Evolutionary conservation across 2,797 vertebrate species (phyloP), one percentile per base, ranked within the genome.

Genomic region (Schizopygopsis malacanthus): DNA sequence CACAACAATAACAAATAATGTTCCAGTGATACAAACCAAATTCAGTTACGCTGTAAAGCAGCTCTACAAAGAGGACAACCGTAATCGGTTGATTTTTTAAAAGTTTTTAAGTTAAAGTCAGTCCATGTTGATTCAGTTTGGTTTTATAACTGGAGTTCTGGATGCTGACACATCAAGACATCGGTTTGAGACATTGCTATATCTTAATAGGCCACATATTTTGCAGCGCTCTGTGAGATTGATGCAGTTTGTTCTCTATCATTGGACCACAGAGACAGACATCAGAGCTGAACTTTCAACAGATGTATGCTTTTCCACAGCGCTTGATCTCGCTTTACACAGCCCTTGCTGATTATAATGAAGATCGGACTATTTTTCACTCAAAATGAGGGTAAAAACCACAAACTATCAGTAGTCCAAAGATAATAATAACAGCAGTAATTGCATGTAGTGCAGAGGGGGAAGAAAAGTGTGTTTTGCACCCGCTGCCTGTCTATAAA

Each of bases 401-500:
- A 16, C 28, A 22, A 67, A 71, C 69, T 25, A 80, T 84, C 69
- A 80, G 69, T 45, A 84, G 47, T 75, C 56, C 79, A 67, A 80
- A 87, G 76, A 54, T 28, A 79, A 88, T 82, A 86, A 81, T 73
- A 82, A 72, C 69, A 82, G 67, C 67, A 22, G 93, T 95, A 91
- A 95, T 95, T 95, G 92, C 85, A 91, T 90, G 85, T 89, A 88
- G 90, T 13, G 65, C 89, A 92, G 92, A 87, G 87, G 54, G 84
- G 85, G 87, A 39, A 50, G 90, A 90, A 90, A 92, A 92, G 91
- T 88, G 90, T 79, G 88, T 92, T 93, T 92, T 93, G 87, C 90
- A 90, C 89, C 91, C 93, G 89, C 91, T 89, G 90, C 89, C 83
- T 84, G 90, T 92, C 93, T 93, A 95, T 96, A 96, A 96, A 96